Base-by-base conservation (phyloP, 2,113 vertebrate genomes). In the Sander vitreus region DNA sequence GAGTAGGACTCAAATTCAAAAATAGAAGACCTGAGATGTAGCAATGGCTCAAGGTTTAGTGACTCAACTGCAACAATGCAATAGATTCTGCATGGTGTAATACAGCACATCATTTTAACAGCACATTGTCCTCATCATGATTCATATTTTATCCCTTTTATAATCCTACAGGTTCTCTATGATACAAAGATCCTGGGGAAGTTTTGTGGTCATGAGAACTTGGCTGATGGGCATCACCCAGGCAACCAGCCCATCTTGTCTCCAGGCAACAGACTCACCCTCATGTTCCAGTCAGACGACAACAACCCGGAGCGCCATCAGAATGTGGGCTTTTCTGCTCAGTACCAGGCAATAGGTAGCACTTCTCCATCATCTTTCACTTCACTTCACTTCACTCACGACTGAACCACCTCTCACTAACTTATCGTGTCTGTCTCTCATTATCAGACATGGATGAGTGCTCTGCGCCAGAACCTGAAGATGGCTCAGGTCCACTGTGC, bases 281-380 rank as follows among this genome's bases (percentile, higher is more conserved):
- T 99, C 54, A 72, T 86, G 1, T 97, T 99, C 81, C 94, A 93
- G 66, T 96, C 97, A 0, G 97, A 99, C 62, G 94, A 96, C 71
- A 96, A 93, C 89, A 98, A 98, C 3, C 95, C 96, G 11, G 97
- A 97, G 54, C 95, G 11, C 0, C 89, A 85, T 55, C 86, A 90
- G 69, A 83, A 92, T 45, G 69, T 93, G 3, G 98, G 98, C 79
- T 99, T 99, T 89, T 93, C 93, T 30, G 97, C 96, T 0, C 96
- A 96, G 66, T 99, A 97, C 84, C 95, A 93, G 85, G 97, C 98
- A 5, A 93, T 96, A 71, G 98, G 98, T 98, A 81, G 4, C 5
- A 48, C 2, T 12, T 27, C 8, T 48, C 33, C 60, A 14, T 19
- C 15, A n/a, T 45, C 33, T 60, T 21, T 58, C 16, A 13, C 23